Conservation (phyloP, 2,888 invertebrate genomes). For the Drosophila greeni region DNA sequence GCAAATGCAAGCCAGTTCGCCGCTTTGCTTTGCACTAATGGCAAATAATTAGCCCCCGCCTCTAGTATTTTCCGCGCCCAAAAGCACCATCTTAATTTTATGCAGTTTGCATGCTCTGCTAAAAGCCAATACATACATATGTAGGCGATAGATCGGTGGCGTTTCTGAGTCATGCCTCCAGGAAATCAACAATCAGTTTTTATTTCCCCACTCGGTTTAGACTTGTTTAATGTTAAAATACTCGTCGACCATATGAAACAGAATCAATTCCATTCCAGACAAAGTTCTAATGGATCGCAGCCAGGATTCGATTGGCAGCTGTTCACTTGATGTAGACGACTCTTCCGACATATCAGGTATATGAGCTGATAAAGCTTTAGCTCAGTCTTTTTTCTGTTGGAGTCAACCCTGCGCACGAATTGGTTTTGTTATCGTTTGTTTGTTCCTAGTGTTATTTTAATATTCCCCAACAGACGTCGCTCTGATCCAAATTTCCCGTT, state of each 20-base stretch:
- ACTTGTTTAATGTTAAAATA: constrained; percentile 5
- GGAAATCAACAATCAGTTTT: constrained; percentile 15
- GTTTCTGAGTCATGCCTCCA: constrained; percentile 4
- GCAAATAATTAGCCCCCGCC: constrained; percentile 57
- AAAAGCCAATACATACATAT: constrained; percentile 1
- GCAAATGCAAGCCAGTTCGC: constrained; percentile 14
- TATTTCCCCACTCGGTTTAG: constrained; percentile 1
- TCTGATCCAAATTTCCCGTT: constrained; percentile 17
- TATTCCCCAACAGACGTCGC: background rate
- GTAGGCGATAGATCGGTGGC: constrained; percentile 33
- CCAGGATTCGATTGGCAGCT: constrained; percentile 91
- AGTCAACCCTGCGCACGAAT: constrained; percentile 9
- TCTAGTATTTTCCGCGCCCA: constrained; percentile 5
- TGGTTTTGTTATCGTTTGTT: constrained; percentile 26
- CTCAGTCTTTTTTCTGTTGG: constrained; percentile 13
- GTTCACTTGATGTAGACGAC: constrained; percentile 90
- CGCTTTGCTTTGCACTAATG: constrained; percentile 61
- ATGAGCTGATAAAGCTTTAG: constrained; percentile 22
- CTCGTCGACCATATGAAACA: constrained; percentile 9
- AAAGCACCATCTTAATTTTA: constrained; percentile 1
- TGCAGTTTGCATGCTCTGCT: constrained; percentile 48
- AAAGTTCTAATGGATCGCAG: constrained; percentile 84
- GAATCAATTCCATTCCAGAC: constrained; percentile 30
- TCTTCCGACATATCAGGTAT: constrained; percentile 87
- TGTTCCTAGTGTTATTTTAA: background rate